Base-by-base conservation (phyloP, 2,113 vertebrate genomes). In the Connochaetes taurinus region DNA sequence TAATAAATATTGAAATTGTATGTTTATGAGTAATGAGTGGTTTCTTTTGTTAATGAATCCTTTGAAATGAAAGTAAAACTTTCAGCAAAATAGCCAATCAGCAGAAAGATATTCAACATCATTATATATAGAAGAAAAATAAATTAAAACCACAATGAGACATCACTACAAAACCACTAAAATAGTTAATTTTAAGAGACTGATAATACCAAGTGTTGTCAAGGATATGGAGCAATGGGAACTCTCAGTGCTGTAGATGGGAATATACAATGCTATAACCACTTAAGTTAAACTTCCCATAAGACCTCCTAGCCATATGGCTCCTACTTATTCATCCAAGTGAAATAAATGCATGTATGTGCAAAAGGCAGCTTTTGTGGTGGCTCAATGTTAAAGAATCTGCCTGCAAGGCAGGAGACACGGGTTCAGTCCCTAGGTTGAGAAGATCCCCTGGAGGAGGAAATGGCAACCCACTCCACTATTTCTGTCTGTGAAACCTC, bases 81-180 rank as follows among this genome's bases (percentile, higher is more conserved):
- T 76, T 43, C 12, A 76, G 36, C 36, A 76, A 43, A 43, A 76
- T 14, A 31, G 10, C 33, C 60, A 93, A 94, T 43, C 29, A 71
- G 9, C 12, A 19, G 57, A 96, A 87, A 86, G 53, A 47, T 71
- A 95, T 7, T 95, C 25, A 83, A 78, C 47, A 92, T 76, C 36
- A 90, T 94, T 40, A 96, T 23, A 87, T 17, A 50, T 5, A 67
- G 57, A 93, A 85, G 43, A 83, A 93, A 45, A 50, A 16, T 25
- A 85, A 90, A 80, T 71, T 45, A 58, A 93, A 91, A 87, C 16
- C 11, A 64, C 64, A 47, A 12, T 76, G 47, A 84, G 36, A 62
- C 40, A 83, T 19, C 45, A 88, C 5, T 36, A 87, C 7, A n/a
- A 55, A 80, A 36, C 36, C 74, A 82, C 33, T 40, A 27, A 52